Base-by-base conservation (phyloP, 2,113 vertebrate genomes). In the Megaceryle maxima region DNA sequence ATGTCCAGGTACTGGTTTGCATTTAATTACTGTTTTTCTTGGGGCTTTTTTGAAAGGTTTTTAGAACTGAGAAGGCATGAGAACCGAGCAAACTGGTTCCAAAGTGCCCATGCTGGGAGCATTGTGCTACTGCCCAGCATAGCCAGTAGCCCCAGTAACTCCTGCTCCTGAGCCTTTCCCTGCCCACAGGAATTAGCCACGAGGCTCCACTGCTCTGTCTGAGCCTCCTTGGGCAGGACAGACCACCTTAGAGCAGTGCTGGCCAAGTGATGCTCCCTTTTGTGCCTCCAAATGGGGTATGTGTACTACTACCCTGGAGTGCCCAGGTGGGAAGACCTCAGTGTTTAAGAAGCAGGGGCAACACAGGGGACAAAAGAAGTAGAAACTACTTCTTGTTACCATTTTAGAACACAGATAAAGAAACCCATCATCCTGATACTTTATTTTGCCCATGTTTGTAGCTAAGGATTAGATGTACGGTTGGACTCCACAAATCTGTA, bases 221-320 rank as follows among this genome's bases (percentile, higher is more conserved):
- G n/a, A 80, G 25, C 20, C 37, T 91, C n/a, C 15, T 31, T 24
- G 26, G 24, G n/a, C 59, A 77, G 55, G 41, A 78, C 41, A 83
- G 59, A 63, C 7, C 4, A 43, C 41, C 56, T 74, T 39, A 26
- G 39, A 63, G 18, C 0, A 0, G 13, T 10, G 4, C 31, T n/a
- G 53, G 44, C 22, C 57, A 16, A 68, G 20, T 0, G 1, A 19
- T 69, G n/a, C 33, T 90, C 26, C n/a, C 28, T 66, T 79, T 66
- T 0, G 0, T 53, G 44, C 46, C 64, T 86, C 46, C 22, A 59
- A 26, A 63, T 24, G 16, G 31, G 13, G 6, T 16, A 48, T 1
- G 8, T 29, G 12, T 39, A 26, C 17, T 43, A n/a, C 48, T 69
- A 3, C 55, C 29, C 19, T 13, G n/a, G 41, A 75, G 46, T 7